Evolutionary conservation across 2,113 vertebrate genomes (phyloP).

Genomic region (Thomomys bottae): DNA sequence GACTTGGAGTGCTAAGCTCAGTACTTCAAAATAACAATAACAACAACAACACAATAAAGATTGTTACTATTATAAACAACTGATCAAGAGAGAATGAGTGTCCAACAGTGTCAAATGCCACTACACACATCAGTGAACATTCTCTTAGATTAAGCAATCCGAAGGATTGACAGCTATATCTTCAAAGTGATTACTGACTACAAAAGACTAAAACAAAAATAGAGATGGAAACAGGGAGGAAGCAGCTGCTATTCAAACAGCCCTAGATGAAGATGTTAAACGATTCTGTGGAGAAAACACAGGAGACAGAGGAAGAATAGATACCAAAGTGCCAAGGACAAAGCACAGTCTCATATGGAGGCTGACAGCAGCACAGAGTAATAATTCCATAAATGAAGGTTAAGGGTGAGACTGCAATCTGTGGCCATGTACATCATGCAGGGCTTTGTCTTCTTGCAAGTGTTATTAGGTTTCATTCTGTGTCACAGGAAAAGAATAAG

Average conservation of each 20-base stretch:
- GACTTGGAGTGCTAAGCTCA: no score
- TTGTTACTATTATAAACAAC: neutral
- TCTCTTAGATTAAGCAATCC: neutral
- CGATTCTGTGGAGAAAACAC: neutral
- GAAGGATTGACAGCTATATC: neutral
- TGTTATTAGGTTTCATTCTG: neutral
- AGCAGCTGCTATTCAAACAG: neutral
- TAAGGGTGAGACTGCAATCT: neutral
- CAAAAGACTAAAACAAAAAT: neutral
- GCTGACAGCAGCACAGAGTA: rapidly evolving
- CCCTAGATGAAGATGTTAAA: neutral
- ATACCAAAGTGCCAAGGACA: neutral
- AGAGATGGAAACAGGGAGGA: neutral
- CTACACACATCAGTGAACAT: no score
- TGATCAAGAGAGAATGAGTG: neutral
- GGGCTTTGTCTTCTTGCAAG: no score
- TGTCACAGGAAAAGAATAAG: neutral
- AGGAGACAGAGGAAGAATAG: neutral
- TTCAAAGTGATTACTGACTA: neutral
- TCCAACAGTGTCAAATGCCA: neutral
- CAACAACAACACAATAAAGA: no score
- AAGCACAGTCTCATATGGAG: rapidly evolving
- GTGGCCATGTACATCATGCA: no score
- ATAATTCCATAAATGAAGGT: neutral
- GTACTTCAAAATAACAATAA: no score